Evolutionary conservation across 2,888 invertebrate genomes (phyloP).

Genomic region (Diarsia mendica): DNA sequence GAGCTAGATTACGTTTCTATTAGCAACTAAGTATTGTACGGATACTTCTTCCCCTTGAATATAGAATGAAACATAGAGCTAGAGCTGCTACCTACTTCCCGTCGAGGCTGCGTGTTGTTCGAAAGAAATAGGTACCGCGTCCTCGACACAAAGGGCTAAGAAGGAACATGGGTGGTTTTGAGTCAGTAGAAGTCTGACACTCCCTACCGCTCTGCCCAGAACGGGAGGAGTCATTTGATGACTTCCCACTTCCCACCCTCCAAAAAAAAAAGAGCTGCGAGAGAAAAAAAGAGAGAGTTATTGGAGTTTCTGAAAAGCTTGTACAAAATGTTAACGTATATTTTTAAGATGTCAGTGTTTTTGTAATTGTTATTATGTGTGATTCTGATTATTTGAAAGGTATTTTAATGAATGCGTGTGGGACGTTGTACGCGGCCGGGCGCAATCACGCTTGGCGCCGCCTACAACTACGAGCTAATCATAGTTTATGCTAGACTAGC

Average conservation of each 20-base stretch:
- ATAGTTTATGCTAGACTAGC: constrained; percentile 65
- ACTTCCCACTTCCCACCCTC: too few species aligned
- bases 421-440: constrained; percentile 48
- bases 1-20: constrained; percentile 24
- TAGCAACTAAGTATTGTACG: constrained; percentile 4
- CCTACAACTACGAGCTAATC: constrained; percentile 65
- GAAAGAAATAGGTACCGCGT: too few species aligned
- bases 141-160: too few species aligned
- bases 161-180: too few species aligned
- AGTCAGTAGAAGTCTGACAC: too few species aligned
- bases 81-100: neutral
- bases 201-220: too few species aligned
- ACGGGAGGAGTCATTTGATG: too few species aligned
- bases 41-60: neutral
- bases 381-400: constrained; percentile 49
- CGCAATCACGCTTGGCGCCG: constrained; percentile 65
- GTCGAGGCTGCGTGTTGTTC: too few species aligned
- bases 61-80: neutral
- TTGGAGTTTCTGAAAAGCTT: constrained; percentile 3
- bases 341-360: constrained; percentile 23
- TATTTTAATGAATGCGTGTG: constrained; percentile 63
- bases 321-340: constrained; percentile 11
- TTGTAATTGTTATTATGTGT: constrained; percentile 43
- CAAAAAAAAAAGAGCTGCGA: too few species aligned
- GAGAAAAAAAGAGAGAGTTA: too few species aligned